These are phyloP conservation scores for Tipula lateralis DNA, from an alignment of 2,888 invertebrate genomes.

Conservation along the genomic window DNA sequence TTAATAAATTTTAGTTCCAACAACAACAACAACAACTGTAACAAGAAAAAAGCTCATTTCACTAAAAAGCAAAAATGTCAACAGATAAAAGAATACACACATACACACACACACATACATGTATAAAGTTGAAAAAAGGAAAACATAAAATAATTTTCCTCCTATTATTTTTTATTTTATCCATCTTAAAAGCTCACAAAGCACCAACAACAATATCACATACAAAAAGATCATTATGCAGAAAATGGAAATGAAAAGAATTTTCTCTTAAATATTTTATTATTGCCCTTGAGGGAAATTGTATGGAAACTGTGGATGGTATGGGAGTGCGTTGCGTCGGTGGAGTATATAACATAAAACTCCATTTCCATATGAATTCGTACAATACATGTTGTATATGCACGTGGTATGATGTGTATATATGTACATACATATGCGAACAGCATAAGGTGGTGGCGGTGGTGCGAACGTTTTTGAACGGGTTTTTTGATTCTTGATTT, in stretches of 20 bases:
- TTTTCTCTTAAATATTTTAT: conserved; percentile 9
- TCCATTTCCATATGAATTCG: background rate
- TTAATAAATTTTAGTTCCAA: background rate
- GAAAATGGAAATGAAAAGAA: conserved; percentile 11
- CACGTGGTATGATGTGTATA: background rate
- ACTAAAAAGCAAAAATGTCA: background rate
- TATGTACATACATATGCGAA: too few species aligned
- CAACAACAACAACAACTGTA: background rate
- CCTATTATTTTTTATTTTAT: background rate
- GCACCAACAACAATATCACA: background rate
- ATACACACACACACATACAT: background rate
- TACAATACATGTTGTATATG: too few species aligned
- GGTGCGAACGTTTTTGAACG: background rate
- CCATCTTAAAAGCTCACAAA: background rate
- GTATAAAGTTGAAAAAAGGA: background rate
- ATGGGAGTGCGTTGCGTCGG: background rate
- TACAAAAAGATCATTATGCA: background rate
- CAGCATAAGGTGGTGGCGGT: too few species aligned
- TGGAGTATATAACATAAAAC: background rate
- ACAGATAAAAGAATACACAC: background rate
- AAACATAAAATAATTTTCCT: conserved; percentile 11
- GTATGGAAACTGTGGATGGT: background rate
- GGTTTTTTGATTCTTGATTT: background rate
- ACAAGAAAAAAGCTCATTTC: background rate
- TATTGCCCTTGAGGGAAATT: background rate